A percentile compares a stretch with the other conserved stretches of the same genome.
These are phyloP conservation scores for Polymixis flavicincta DNA, from an alignment of 2,888 invertebrate species.

Conservation along the genomic window DNA sequence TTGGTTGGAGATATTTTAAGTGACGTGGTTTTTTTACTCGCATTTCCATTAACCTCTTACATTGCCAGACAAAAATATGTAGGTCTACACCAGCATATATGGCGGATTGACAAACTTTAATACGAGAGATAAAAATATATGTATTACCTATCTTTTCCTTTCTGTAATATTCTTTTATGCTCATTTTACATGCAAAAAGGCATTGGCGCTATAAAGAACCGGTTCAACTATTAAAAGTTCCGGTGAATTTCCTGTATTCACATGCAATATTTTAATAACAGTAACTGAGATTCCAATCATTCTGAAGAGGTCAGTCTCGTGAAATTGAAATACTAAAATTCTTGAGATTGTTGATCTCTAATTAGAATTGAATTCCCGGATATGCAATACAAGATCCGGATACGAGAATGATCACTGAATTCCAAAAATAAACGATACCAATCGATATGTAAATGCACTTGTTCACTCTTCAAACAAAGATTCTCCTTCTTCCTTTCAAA, in stretches of 20 bases:
- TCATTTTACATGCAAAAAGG: slow-evolving; percentile 26
- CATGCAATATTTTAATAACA: slow-evolving; percentile 38
- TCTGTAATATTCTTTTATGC: slow-evolving; percentile 15
- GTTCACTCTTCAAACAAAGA: slow-evolving; percentile 39
- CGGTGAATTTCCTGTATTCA: slow-evolving; percentile 48
- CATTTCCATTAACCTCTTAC: neutral
- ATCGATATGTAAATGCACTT: slow-evolving; percentile 48
- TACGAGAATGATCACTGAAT: slow-evolving; percentile 23
- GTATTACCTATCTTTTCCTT: slow-evolving; percentile 18
- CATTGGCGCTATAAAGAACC: slow-evolving; percentile 29
- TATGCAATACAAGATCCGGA: slow-evolving; percentile 29
- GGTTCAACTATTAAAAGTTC: slow-evolving; percentile 53
- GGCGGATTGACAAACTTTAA: neutral
- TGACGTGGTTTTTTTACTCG: slow-evolving; percentile 20
- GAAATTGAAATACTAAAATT: slow-evolving; percentile 10
- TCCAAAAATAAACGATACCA: slow-evolving; percentile 40
- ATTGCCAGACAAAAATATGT: slow-evolving; percentile 5
- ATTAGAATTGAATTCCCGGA: slow-evolving; percentile 19
- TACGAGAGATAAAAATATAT: slow-evolving; percentile 12
- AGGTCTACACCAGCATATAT: slow-evolving; percentile 6
- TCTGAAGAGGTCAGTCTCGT: neutral
- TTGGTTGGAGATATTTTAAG: slow-evolving; percentile 42
- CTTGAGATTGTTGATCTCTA: neutral
- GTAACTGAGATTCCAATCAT: slow-evolving; percentile 27
- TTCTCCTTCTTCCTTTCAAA: slow-evolving; percentile 37